These are phyloP conservation scores for Megaceryle torquata DNA, from an alignment of 2,113 vertebrate genomes.

Conservation along the genomic window DNA sequence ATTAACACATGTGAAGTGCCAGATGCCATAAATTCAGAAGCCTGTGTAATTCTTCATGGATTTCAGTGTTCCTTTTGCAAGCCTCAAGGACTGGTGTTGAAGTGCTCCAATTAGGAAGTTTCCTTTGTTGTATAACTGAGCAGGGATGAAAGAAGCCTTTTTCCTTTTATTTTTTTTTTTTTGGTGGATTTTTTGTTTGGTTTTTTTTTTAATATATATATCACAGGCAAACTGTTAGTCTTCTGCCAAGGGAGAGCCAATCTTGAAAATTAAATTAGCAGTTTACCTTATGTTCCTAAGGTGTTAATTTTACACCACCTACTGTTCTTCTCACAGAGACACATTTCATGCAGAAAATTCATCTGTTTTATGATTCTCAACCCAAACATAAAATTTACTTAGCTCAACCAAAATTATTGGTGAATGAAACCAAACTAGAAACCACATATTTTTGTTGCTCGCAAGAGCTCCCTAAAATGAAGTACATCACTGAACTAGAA, in stretches of 20 bases:
- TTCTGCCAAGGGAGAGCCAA: neutral
- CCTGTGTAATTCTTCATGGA: neutral
- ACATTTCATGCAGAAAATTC: constrained; percentile 2
- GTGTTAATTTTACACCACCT: constrained; percentile 46
- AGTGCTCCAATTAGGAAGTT: neutral
- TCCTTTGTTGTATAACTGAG: neutral
- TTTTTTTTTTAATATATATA: neutral
- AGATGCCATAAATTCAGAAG: neutral
- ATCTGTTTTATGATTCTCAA: constrained; percentile 18
- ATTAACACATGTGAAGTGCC: neutral
- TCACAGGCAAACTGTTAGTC: neutral
- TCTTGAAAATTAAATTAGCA: constrained; percentile 15
- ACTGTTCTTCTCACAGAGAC: constrained; percentile 21
- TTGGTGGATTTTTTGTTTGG: neutral
- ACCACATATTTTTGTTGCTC: neutral
- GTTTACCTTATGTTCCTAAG: constrained; percentile 36
- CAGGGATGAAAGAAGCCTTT: neutral
- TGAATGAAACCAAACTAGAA: constrained; percentile 5
- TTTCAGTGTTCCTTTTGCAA: neutral
- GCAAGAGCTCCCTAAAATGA: neutral
- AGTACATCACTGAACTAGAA: neutral
- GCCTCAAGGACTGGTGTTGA: neutral
- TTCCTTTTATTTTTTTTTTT: too few relatives aligned
- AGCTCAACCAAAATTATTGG: neutral
- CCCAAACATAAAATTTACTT: neutral